Base-by-base conservation (phyloP, 2,113 vertebrate genomes). In the Ptilonorhynchus violaceus region DNA sequence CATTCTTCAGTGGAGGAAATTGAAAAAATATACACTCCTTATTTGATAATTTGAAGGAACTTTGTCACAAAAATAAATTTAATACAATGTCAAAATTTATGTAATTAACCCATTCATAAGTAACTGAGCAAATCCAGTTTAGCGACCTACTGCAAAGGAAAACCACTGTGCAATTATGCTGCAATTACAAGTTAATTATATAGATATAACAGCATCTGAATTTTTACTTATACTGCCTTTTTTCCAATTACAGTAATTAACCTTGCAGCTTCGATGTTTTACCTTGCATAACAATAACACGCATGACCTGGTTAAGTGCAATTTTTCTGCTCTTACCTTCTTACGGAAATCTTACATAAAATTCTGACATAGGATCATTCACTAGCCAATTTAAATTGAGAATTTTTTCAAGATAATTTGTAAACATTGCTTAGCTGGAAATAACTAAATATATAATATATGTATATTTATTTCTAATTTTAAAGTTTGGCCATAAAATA, bases 171-270 rank as follows among this genome's bases (percentile, higher is more conserved):
- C 60, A 94, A 96, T 96, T 94, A 94, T 56, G 44, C 20, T 93
- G 73, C 77, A 92, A 92, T 92, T 96, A 33, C 64, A 85, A 75
- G 60, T 75, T 91, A 95, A 89, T 91, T 95, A 76, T 84, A 85
- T 35, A 91, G 87, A 64, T 73, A 94, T 63, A 96, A 72, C 55
- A 92, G 58, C 58, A 94, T 92, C 91, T 94, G 22, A 88, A 91
- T 93, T 93, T 93, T 91, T 67, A 86, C 59, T 85, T 87, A 93
- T 60, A 79, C 62, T 68, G 15, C 41, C 35, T 95, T 92, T 95
- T 91, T 72, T 56, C 19, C 85, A 89, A 93, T 96, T 82, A 87
- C 31, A 85, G 20, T 96, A 75, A 94, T 96, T 91, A 96, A 64
- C 80, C 46, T 91, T 92, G 31, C 41, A 91, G 12, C 25, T 87